Percentiles rank a stretch among this genome's conserved stretches.
These are phyloP conservation scores for Metopolophium dirhodum DNA, from an alignment of 1,140 invertebrate species.

Conservation along the genomic window DNA sequence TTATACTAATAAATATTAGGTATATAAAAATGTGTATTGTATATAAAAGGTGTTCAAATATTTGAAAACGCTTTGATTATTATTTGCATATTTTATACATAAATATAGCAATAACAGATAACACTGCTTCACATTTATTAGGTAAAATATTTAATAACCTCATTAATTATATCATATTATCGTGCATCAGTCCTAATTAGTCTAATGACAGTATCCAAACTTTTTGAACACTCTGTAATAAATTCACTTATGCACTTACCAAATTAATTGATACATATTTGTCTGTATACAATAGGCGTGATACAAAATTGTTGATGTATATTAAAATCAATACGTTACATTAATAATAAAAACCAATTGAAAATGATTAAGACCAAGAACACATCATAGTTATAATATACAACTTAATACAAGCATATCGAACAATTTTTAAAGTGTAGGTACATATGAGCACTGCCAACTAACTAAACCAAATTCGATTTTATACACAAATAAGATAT, in stretches of 20 bases:
- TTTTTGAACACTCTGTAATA: too few species aligned
- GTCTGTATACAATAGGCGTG: not conserved
- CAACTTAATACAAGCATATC: not conserved
- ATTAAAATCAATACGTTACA: not conserved
- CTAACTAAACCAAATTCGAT: slow-evolving; percentile 49
- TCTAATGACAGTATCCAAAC: too few species aligned
- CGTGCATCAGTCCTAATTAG: too few species aligned
- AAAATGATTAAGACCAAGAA: not conserved
- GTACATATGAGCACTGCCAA: slow-evolving; percentile 7
- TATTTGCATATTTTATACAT: too few species aligned
- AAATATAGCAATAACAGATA: too few species aligned
- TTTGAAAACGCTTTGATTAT: too few species aligned
- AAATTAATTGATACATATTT: not conserved
- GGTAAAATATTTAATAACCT: too few species aligned
- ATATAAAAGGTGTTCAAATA: not conserved
- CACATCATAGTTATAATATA: not conserved
- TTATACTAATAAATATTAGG: too few species aligned
- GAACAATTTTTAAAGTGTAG: not conserved
- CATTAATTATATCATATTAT: too few species aligned
- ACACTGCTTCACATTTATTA: too few species aligned
- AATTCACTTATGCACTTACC: not conserved
- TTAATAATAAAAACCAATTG: not conserved
- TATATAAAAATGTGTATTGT: not conserved
- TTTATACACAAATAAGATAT: slow-evolving; percentile 33
- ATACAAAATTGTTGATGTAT: not conserved